Conservation (phyloP, 2,113 vertebrate species). For the Semicossyphus pulcher region DNA sequence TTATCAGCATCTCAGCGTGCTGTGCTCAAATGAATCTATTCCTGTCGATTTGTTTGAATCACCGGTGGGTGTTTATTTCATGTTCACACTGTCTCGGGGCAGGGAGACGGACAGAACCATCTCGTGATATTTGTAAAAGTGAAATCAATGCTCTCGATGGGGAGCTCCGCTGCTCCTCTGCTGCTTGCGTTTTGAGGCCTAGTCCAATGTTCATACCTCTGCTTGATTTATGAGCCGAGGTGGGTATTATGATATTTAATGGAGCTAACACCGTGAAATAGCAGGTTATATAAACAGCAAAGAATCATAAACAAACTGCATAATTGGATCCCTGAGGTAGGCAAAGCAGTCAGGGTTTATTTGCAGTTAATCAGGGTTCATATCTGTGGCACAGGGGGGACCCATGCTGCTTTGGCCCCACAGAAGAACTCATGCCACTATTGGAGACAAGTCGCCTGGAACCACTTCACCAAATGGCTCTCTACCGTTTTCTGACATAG, state of each 20-base stretch:
- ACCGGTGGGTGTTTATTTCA: slow-evolving; percentile 40
- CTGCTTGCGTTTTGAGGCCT: slow-evolving; percentile 54
- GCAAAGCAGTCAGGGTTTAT: slow-evolving; percentile 69
- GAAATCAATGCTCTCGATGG: slow-evolving; percentile 42
- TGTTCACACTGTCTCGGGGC: slow-evolving; percentile 46
- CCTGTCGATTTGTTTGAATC: slow-evolving; percentile 51
- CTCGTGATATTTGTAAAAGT: slow-evolving; percentile 60
- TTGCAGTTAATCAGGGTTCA: slow-evolving; percentile 68
- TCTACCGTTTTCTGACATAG: slow-evolving; percentile 30
- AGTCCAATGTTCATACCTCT: slow-evolving; percentile 58
- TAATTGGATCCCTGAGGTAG: slow-evolving; percentile 76
- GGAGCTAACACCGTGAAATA: slow-evolving; percentile 73
- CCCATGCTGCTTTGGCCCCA: slow-evolving; percentile 54
- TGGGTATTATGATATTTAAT: slow-evolving; percentile 79
- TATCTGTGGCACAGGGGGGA: slow-evolving; percentile 53
- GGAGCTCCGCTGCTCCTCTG: slow-evolving; percentile 50
- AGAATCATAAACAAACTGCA: slow-evolving; percentile 69
- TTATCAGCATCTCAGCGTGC: slow-evolving; percentile 38
- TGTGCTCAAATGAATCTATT: slow-evolving; percentile 57
- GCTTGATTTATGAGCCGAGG: slow-evolving; percentile 72
- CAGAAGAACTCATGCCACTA: slow-evolving; percentile 38
- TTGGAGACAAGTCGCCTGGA: slow-evolving; percentile 67
- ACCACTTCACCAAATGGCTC: slow-evolving; percentile 47
- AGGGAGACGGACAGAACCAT: slow-evolving; percentile 46
- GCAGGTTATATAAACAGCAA: slow-evolving; percentile 69